Evolutionary conservation across 2,113 vertebrate genomes (phyloP), one percentile per base, ranked within the genome.

Genomic region (Nibea albiflora): DNA sequence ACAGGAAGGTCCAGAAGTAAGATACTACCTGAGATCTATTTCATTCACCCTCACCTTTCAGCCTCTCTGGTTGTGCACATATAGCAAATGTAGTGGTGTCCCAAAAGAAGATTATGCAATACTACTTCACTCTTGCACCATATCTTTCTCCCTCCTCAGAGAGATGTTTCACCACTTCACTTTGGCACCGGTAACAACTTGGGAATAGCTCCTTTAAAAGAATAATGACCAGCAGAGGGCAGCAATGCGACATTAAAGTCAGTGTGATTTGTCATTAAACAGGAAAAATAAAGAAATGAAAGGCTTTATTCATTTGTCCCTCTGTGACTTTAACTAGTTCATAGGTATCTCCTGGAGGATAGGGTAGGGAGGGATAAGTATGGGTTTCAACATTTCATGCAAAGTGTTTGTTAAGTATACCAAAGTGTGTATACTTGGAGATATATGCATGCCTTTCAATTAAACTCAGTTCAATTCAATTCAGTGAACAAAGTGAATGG

Each of bases 1-100:
- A 65, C 46, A 6, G 1, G 14, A n/a, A 3, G 94, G 93, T 17
- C 17, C 85, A 80, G 85, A 92, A 65, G 93, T 94, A 88, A 80
- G 79, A 72, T 2, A 47, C 39, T 10, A 44, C 17, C 2, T 44
- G 3, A 8, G 4, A 58, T 49, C 58, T 46, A 7, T 49, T 69
- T 44, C 7, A 26, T 20, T 54, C 10, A 31, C 24, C 17, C 15
- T 52, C 26, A 44, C 22, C 53, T 67, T 61, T 22, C 8, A 46
- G 17, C 4, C 35, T 62, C 26, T 3, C 20, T 74, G 15, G 20
- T 57, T 67, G 3, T 60, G 39, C n/a, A 4, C 16, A 58, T 2
- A 14, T 7, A 3, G 28, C 14, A 62, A 52, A 64, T 46, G 2
- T 46, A 11, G 2, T 7, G 20, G 1, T 70, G 35, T 63, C 19